phyloP scores from a whole-genome alignment of 2,888 invertebrate genomes.

The Zootermopsis nevadensis region DNA sequence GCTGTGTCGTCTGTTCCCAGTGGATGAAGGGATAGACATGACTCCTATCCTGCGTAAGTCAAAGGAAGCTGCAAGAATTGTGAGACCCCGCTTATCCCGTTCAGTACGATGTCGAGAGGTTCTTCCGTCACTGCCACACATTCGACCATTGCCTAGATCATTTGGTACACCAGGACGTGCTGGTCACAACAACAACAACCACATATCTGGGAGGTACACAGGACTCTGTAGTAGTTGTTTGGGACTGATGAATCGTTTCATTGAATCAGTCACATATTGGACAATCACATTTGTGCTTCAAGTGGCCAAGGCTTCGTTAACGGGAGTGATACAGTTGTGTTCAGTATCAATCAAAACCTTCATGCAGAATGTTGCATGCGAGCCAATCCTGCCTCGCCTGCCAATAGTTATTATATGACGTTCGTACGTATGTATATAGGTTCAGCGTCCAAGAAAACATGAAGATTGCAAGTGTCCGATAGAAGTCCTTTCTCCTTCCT shows the following conservation, averaged over 20 bases:
- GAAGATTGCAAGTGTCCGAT: slow-evolving; percentile 25
- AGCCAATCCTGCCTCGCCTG: background rate
- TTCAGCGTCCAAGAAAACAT: slow-evolving; percentile 34
- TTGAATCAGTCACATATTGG: slow-evolving; percentile 33
- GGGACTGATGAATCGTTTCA: slow-evolving; percentile 46
- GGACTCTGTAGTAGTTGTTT: slow-evolving; percentile 50
- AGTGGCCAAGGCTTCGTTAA: slow-evolving; percentile 29
- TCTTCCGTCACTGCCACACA: slow-evolving; percentile 29
- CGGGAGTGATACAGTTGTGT: slow-evolving; percentile 27
- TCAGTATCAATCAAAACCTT: background rate
- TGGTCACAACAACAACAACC: slow-evolving; percentile 28
- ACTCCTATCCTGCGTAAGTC: slow-evolving; percentile 87
- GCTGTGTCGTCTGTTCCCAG: slow-evolving; percentile 91
- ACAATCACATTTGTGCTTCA: slow-evolving; percentile 15
- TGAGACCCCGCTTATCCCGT: slow-evolving; percentile 60
- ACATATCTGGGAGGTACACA: slow-evolving; percentile 50
- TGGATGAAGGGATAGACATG: slow-evolving; percentile 90
- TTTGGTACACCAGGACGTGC: slow-evolving; percentile 33
- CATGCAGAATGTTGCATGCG: background rate
- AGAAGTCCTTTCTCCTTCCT: slow-evolving; percentile 28
- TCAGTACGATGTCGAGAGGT: slow-evolving; percentile 21
- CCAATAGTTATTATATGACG: background rate
- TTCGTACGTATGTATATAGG: background rate
- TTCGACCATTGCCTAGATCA: slow-evolving; percentile 24
- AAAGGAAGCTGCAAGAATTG: slow-evolving; percentile 77